Conservation (phyloP, 2,113 vertebrate species). For the Prunella fulvescens region DNA sequence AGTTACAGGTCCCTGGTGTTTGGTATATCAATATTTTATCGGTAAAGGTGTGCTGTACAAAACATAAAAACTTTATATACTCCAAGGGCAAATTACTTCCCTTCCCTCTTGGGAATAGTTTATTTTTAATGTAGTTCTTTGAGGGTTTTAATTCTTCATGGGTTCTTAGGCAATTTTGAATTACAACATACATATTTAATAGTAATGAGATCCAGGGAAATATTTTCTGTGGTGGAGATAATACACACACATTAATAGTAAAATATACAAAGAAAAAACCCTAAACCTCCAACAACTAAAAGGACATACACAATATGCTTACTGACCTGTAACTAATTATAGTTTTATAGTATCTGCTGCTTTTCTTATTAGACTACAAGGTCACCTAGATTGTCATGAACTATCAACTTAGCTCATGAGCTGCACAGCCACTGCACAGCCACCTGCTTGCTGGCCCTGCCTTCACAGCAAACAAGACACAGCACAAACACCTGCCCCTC, state of each 20-base stretch:
- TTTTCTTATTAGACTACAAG: background rate
- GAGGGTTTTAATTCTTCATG: constrained; percentile 48
- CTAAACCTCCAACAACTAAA: background rate
- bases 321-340: background rate
- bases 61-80: constrained; percentile 58
- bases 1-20: background rate
- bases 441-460: background rate
- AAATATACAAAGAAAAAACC: background rate
- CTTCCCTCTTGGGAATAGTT: constrained; percentile 8
- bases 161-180: constrained; percentile 22
- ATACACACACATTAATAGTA: constrained; percentile 26
- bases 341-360: background rate
- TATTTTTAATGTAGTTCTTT: constrained; percentile 47
- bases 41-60: background rate
- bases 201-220: constrained; percentile 44
- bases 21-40: constrained; percentile 26
- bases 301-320: background rate
- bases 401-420: background rate
- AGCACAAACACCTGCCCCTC: background rate
- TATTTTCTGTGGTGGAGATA: constrained; percentile 31
- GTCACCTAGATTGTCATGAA: background rate
- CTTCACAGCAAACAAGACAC: background rate
- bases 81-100: constrained; percentile 17
- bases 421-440: background rate
- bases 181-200: constrained; percentile 47